Evolutionary conservation across 1,140 invertebrate genomes (phyloP).

Genomic region (Rhagoletis pomonella): DNA sequence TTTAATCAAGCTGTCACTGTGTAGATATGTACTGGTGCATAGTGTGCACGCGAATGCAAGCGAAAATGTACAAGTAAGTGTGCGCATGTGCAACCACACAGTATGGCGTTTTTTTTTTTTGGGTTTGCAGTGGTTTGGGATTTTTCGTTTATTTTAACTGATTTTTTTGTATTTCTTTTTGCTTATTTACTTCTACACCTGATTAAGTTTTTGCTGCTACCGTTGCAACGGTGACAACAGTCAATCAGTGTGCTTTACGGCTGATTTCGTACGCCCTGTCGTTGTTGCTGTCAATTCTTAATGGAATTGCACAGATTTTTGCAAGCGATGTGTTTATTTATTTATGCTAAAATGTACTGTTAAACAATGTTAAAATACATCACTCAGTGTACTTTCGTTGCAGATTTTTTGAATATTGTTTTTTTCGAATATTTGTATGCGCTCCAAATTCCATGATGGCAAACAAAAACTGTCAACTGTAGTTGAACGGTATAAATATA

Average conservation of each 20-base stretch:
- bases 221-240: constrained; percentile 23
- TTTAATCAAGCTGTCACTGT: not conserved
- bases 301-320: not conserved
- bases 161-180: not conserved
- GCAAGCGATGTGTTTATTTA: not conserved
- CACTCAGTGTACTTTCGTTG: not conserved
- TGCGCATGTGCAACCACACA: constrained; percentile 1
- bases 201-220: not conserved
- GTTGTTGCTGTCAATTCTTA: not conserved
- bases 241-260: constrained; percentile 17
- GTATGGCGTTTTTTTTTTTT: not conserved
- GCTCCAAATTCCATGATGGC: not conserved
- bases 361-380: not conserved
- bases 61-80: not conserved
- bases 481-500: not conserved
- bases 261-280: not conserved
- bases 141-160: not conserved
- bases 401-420: not conserved
- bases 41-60: not conserved
- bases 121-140: not conserved
- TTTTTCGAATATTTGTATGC: not conserved
- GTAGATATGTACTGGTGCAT: not conserved
- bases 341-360: not conserved
- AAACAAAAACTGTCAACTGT: not conserved
- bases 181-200: not conserved